Conservation (phyloP, 1,140 invertebrate species). For the Sesamia nonagrioides region DNA sequence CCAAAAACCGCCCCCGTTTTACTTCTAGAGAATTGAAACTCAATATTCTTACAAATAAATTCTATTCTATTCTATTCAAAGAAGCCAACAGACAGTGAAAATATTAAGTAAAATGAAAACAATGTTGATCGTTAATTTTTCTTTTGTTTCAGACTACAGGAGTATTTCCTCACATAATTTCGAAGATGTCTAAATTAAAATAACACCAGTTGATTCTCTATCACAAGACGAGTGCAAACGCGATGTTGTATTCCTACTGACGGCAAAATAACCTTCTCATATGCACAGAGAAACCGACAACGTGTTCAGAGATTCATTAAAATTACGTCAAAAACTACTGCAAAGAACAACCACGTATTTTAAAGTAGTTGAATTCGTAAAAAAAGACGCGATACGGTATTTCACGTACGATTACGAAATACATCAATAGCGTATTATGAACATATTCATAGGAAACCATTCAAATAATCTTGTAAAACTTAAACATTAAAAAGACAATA, state of each 20-base stretch:
- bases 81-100: too few species aligned
- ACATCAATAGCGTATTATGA: conserved; percentile 82
- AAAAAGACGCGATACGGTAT: conserved; percentile 85
- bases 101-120: neutral
- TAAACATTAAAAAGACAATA: conserved; percentile 74
- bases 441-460: conserved; percentile 84
- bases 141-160: conserved; percentile 35
- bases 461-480: conserved; percentile 84
- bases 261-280: conserved; percentile 66
- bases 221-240: neutral
- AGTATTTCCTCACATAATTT: neutral
- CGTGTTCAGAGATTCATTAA: conserved; percentile 82
- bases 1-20: too few species aligned
- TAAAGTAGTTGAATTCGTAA: conserved; percentile 82
- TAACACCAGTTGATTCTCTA: neutral
- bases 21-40: too few species aligned
- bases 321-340: conserved; percentile 79
- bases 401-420: conserved; percentile 81
- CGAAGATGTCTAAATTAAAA: conserved; percentile 41
- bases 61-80: too few species aligned
- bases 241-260: conserved; percentile 35
- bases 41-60: too few species aligned
- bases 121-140: neutral
- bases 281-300: conserved; percentile 79
- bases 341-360: conserved; percentile 79